Evolutionary conservation across 2,888 invertebrate species (phyloP).

Genomic region (Chirona hameri): DNA sequence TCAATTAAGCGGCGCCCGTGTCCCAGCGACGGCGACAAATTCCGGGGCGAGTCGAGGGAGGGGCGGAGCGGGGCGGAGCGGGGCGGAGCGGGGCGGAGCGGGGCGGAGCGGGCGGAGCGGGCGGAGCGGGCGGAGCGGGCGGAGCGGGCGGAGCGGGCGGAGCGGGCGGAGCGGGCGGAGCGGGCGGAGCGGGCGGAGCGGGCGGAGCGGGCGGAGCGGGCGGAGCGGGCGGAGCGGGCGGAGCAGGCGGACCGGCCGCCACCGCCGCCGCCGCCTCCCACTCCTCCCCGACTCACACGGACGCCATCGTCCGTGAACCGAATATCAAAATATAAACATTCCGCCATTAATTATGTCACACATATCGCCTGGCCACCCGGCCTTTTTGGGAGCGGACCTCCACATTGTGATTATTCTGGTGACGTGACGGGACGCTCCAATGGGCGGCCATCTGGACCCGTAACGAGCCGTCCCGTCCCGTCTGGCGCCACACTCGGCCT

Average conservation of each 20-base stretch:
- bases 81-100: background rate
- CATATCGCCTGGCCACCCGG: background rate
- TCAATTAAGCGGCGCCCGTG: conserved; percentile 7
- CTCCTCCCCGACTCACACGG: background rate
- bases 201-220: background rate
- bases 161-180: background rate
- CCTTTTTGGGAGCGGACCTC: background rate
- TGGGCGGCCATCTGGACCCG: background rate
- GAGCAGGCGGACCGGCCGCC: too few species aligned
- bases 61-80: background rate
- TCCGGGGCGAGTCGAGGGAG: background rate
- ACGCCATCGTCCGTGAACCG: background rate
- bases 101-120: background rate
- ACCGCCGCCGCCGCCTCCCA: background rate
- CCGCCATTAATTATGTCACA: conserved; percentile 4
- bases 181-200: background rate
- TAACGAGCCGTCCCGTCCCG: background rate
- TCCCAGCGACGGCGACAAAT: conserved; percentile 4
- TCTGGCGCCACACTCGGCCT: background rate
- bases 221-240: background rate
- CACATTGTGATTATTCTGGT: background rate
- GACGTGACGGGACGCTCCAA: background rate
- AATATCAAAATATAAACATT: conserved; percentile 11
- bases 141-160: background rate
- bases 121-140: background rate